These are phyloP conservation scores for Buceros bicornis DNA, from an alignment of 2,797 vertebrate genomes.

Conservation along the genomic window DNA sequence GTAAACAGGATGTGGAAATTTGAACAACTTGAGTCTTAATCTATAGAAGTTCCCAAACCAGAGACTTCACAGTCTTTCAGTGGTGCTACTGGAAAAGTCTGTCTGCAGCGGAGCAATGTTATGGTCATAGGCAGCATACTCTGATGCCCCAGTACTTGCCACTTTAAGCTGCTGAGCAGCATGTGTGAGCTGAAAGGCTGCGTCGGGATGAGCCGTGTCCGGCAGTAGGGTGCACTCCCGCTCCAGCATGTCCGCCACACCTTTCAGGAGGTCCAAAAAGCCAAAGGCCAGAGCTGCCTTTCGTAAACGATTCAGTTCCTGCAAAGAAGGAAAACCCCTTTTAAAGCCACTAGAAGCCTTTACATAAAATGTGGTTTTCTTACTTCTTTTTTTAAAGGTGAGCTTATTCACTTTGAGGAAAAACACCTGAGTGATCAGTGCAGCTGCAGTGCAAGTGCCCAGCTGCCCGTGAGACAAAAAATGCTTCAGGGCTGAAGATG, in stretches of 20 bases:
- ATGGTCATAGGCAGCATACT: conserved; percentile 91
- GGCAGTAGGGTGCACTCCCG: conserved; percentile 95
- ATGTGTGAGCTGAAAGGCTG: conserved; percentile 95
- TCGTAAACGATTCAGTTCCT: conserved; percentile 96
- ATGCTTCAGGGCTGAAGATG: background rate
- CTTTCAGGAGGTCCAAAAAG: conserved; percentile 96
- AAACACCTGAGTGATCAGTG: background rate
- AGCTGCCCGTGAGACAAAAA: background rate
- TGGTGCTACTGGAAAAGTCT: conserved; percentile 88
- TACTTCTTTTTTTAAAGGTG: background rate
- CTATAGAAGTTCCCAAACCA: background rate
- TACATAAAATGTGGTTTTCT: background rate
- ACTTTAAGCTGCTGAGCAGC: conserved; percentile 96
- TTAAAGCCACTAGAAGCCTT: background rate
- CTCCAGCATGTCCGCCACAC: conserved; percentile 94
- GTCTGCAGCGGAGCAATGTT: conserved; percentile 96
- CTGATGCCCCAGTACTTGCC: conserved; percentile 90
- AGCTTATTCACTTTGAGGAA: background rate
- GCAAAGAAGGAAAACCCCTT: background rate
- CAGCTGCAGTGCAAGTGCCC: background rate
- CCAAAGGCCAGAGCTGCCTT: conserved; percentile 97
- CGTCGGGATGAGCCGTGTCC: conserved; percentile 94
- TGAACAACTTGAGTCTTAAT: background rate
- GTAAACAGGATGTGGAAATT: background rate
- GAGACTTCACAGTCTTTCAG: conserved; percentile 80